phyloP scores from a whole-genome alignment of 2,113 vertebrate genomes.

The Cololabis saira region DNA sequence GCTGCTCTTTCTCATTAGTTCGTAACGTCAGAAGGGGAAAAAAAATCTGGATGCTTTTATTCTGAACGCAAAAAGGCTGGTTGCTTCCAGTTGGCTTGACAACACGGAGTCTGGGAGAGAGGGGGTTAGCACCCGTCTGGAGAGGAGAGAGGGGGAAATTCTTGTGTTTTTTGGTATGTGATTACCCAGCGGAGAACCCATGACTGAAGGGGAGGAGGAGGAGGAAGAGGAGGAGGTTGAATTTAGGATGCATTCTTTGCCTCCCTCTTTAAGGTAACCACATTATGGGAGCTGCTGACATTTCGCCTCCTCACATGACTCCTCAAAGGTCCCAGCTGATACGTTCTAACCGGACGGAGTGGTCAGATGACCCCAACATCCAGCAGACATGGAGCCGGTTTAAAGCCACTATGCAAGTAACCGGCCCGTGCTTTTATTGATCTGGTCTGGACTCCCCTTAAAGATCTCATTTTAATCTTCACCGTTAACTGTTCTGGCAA shows the following conservation, averaged over 20 bases:
- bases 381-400: neutral
- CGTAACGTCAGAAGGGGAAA: too few relatives aligned
- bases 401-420: too few relatives aligned
- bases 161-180: slow-evolving; percentile 76
- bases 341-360: slow-evolving; percentile 16
- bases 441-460: too few relatives aligned
- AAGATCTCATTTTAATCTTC: too few relatives aligned
- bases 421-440: too few relatives aligned
- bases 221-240: slow-evolving; percentile 45
- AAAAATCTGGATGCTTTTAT: slow-evolving; percentile 22
- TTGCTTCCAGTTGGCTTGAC: slow-evolving; percentile 9
- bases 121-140: slow-evolving; percentile 45
- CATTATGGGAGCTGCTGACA: slow-evolving; percentile 64
- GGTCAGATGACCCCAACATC: slow-evolving; percentile 41
- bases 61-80: neutral
- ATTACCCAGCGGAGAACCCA: slow-evolving; percentile 75
- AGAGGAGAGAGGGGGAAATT: slow-evolving; percentile 65
- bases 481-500: too few relatives aligned
- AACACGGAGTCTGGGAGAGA: neutral
- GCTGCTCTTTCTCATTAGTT: too few relatives aligned
- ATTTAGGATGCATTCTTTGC: slow-evolving; percentile 67
- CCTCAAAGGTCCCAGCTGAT: slow-evolving; percentile 46
- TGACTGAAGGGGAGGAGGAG: slow-evolving; percentile 62
- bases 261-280: slow-evolving; percentile 69
- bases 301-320: slow-evolving; percentile 65